Percentiles rank a stretch among this genome's conserved stretches.
These are phyloP conservation scores for Scaptodrosophila lebanonensis DNA, from an alignment of 1,140 invertebrate genomes.

Conservation along the genomic window DNA sequence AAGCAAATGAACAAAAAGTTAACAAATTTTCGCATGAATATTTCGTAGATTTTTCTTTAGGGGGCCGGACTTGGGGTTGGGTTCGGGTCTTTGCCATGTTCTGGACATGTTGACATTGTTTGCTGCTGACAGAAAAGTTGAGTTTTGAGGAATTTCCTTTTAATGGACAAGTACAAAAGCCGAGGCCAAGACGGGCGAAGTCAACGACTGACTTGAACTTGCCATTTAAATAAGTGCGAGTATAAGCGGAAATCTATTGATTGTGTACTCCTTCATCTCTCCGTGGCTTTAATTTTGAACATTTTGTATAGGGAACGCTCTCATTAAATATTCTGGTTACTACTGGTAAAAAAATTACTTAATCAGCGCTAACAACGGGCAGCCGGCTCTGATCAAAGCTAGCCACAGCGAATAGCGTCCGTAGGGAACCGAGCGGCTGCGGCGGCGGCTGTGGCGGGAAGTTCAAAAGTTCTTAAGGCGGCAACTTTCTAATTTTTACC, in stretches of 20 bases:
- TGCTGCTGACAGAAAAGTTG: slow-evolving; percentile 64
- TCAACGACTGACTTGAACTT: slow-evolving; percentile 59
- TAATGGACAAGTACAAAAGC: slow-evolving; percentile 69
- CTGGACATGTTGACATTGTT: slow-evolving; percentile 71
- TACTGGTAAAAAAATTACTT: slow-evolving; percentile 45
- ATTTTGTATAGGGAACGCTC: slow-evolving; percentile 38
- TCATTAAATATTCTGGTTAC: slow-evolving; percentile 69
- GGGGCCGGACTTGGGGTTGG: slow-evolving; percentile 37
- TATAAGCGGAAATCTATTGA: slow-evolving; percentile 65
- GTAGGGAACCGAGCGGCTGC: slow-evolving; percentile 22
- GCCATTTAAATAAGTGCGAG: slow-evolving; percentile 71
- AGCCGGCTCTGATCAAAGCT: slow-evolving; percentile 50
- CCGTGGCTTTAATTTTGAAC: slow-evolving; percentile 52
- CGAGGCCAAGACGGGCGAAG: slow-evolving; percentile 44
- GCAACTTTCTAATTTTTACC: slow-evolving; percentile 72
- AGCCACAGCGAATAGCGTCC: background rate
- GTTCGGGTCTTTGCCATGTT: slow-evolving; percentile 37
- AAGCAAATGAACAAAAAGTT: slow-evolving; percentile 52
- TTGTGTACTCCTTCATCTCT: slow-evolving; percentile 43
- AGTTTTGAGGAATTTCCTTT: slow-evolving; percentile 71
- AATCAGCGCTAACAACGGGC: slow-evolving; percentile 35
- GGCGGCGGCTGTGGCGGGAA: slow-evolving; percentile 22
- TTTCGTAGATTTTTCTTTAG: slow-evolving; percentile 64
- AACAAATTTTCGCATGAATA: slow-evolving; percentile 76
- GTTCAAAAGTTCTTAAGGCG: slow-evolving; percentile 71